Evolutionary conservation across 2,797 vertebrate genomes (phyloP).

Genomic region (Leucoraja ocellata): DNA sequence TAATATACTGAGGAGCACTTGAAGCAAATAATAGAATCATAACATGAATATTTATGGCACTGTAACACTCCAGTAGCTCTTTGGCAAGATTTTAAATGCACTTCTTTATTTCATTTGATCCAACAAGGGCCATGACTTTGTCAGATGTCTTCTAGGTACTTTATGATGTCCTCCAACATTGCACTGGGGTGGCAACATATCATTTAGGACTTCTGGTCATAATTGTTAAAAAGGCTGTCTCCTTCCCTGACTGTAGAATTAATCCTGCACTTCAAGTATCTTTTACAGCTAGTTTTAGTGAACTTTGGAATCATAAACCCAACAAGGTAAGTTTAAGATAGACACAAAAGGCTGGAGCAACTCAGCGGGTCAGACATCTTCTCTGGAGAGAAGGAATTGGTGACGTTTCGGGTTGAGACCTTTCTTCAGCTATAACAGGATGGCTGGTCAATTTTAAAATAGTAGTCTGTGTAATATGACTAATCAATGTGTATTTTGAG

Average conservation of each 20-base stretch:
- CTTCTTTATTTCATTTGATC: background rate
- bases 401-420: too few species aligned
- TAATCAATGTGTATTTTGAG: background rate
- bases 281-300: background rate
- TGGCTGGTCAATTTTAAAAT: background rate
- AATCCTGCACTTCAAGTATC: background rate
- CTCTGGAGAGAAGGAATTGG: too few species aligned
- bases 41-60: slow-evolving; percentile 11
- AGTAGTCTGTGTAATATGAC: background rate
- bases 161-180: slow-evolving; percentile 17
- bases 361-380: too few species aligned
- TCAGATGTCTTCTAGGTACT: background rate
- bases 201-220: background rate
- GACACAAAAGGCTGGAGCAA: too few species aligned
- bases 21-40: slow-evolving; percentile 19
- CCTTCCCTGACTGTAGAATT: background rate
- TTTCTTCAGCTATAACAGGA: too few species aligned
- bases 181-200: background rate
- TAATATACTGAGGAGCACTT: background rate
- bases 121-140: slow-evolving; percentile 7
- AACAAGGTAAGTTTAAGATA: background rate
- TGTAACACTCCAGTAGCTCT: background rate
- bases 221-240: background rate
- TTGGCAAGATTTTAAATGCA: slow-evolving; percentile 18
- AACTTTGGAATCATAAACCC: background rate